Conservation (phyloP, 1,140 invertebrate genomes). For the Forficula auricularia region DNA sequence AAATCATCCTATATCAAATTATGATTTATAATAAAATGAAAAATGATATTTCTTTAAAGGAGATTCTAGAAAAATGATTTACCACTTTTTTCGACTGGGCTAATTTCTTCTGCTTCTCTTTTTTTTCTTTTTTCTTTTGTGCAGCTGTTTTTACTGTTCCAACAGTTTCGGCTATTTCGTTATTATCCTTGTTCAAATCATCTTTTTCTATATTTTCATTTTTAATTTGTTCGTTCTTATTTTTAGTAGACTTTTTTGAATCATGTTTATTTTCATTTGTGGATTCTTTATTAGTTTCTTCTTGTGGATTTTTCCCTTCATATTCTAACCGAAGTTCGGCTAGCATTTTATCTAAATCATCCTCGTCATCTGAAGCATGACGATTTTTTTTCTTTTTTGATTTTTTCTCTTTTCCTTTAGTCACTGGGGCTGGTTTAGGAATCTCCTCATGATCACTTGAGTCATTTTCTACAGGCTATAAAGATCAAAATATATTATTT, state of each 20-base stretch:
- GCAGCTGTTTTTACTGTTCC: constrained; percentile 60
- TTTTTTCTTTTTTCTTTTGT: constrained; percentile 74
- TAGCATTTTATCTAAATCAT: constrained; percentile 68
- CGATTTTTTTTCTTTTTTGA: constrained; percentile 46
- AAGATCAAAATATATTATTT: constrained; percentile 30
- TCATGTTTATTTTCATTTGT: constrained; percentile 15
- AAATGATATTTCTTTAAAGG: too few species aligned
- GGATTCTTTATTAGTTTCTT: constrained; percentile 14
- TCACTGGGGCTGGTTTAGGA: constrained; percentile 5
- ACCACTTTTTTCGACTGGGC: constrained; percentile 39
- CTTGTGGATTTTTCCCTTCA: constrained; percentile 35
- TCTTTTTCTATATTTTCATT: constrained; percentile 23
- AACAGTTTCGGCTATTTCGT: constrained; percentile 36
- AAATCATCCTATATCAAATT: too few species aligned
- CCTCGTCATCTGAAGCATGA: constrained; percentile 42
- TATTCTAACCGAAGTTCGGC: constrained; percentile 65
- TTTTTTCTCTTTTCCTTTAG: constrained; percentile 11
- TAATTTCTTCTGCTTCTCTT: constrained; percentile 51
- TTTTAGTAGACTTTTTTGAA: constrained; percentile 19
- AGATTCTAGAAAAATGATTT: too few species aligned
- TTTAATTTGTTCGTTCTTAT: constrained; percentile 18
- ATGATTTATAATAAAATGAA: not conserved
- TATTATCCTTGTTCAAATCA: constrained; percentile 21
- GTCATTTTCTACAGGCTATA: constrained; percentile 34
- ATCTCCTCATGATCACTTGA: constrained; percentile 18